phyloP scores from a whole-genome alignment of 2,888 invertebrate species.

The Hylaea fasciaria region DNA sequence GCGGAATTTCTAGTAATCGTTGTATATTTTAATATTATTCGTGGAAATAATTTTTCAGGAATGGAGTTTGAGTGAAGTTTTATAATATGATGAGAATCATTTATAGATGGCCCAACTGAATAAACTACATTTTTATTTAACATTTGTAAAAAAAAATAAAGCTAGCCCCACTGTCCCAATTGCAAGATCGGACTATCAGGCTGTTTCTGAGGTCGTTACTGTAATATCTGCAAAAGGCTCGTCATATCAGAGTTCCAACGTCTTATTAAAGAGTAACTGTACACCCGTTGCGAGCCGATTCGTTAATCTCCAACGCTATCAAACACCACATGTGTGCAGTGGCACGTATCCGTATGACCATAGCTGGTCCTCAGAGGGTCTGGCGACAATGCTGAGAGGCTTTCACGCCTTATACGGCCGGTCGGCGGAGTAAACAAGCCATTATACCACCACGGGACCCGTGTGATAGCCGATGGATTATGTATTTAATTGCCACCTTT shows the following conservation, averaged over 20 bases:
- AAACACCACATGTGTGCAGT: conserved; percentile 58
- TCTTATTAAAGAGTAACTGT: conserved; percentile 32
- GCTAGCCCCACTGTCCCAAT: too few relatives aligned
- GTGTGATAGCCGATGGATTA: conserved; percentile 75
- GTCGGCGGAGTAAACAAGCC: conserved; percentile 73
- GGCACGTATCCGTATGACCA: conserved; percentile 66
- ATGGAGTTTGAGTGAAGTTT: neutral
- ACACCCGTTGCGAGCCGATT: conserved; percentile 44
- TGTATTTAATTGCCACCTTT: conserved; percentile 76
- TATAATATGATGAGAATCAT: neutral
- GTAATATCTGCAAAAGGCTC: neutral
- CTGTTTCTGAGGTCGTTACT: neutral
- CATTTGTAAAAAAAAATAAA: too few relatives aligned
- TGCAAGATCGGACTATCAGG: neutral
- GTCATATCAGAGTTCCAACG: neutral
- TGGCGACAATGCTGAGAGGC: conserved; percentile 78
- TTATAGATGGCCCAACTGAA: neutral
- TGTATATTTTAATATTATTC: conserved; percentile 35
- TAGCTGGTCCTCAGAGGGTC: conserved; percentile 64
- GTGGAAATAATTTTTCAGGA: conserved; percentile 22
- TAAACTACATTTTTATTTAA: neutral
- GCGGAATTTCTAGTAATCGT: conserved; percentile 47
- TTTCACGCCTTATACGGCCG: conserved; percentile 81
- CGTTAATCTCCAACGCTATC: conserved; percentile 60
- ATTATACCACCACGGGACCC: conserved; percentile 68